These are phyloP conservation scores for Phyto melanocephala DNA, from an alignment of 2,888 invertebrate genomes.

Conservation along the genomic window DNA sequence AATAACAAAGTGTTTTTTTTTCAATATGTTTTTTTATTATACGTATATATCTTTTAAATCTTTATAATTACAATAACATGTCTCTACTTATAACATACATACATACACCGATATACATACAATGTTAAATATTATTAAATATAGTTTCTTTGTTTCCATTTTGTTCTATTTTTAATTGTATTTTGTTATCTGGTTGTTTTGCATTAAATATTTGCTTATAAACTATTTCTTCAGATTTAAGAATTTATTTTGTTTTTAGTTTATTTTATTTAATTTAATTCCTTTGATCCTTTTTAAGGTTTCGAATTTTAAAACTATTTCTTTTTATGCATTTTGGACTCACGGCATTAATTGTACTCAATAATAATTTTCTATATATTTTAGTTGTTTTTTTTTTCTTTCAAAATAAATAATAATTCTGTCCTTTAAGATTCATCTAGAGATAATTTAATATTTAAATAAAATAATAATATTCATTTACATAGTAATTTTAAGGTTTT, in stretches of 20 bases:
- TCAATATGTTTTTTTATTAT: constrained; percentile 28
- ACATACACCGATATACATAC: constrained; percentile 44
- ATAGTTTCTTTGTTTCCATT: constrained; percentile 47
- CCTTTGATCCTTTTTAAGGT: no score
- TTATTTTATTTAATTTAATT: constrained; percentile 14
- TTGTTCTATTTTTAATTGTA: constrained; percentile 20
- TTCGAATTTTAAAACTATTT: not conserved
- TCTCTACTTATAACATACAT: constrained; percentile 65
- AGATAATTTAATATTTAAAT: not conserved
- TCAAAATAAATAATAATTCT: not conserved
- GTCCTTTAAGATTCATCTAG: constrained; percentile 12
- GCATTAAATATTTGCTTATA: not conserved
- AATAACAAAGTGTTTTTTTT: not conserved
- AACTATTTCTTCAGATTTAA: not conserved
- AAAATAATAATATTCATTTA: not conserved
- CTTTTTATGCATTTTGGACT: constrained; percentile 42
- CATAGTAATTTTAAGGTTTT: no score
- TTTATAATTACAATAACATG: constrained; percentile 61
- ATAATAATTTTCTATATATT: constrained; percentile 21
- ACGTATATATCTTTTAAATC: constrained; percentile 23
- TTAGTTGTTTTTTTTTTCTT: constrained; percentile 7
- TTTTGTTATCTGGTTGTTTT: not conserved
- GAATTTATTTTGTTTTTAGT: not conserved
- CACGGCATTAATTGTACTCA: constrained; percentile 55
- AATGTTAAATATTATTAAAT: constrained; percentile 50